Base-by-base conservation (phyloP, 2,888 invertebrate genomes). In the Allacma fusca region DNA sequence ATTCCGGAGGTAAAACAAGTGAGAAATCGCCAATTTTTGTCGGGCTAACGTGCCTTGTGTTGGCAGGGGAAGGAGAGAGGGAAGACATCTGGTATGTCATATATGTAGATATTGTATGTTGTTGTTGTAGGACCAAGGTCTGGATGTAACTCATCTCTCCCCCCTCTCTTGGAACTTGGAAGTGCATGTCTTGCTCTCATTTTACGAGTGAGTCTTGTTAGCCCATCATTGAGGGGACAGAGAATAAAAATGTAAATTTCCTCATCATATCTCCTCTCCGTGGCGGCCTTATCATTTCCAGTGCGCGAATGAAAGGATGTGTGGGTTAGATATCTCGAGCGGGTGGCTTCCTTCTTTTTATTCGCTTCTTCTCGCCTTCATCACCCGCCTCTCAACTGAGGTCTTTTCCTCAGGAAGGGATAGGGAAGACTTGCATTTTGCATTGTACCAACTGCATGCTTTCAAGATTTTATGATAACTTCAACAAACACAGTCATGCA, bases 1-100 rank as follows among this genome's bases (percentile, higher is more conserved):
- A 72, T 72, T 72, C 29, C 29, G 34, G 72, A 72, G 72, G 59
- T 57, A 72, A 72, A 72, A 72, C 72, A 72, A 72, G 72, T 72
- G 72, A 72, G 72, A 72, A 72, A 72, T 72, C 72, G 72, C 72
- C 59, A 72, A 59, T 72, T 72, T 72, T 72, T 57, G n/a, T 34
- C 72, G 28, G 19, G 50, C 19, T n/a, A 19, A 50, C 19, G 50
- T 50, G 19, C 26, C 72, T 57, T 50, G 50, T 50, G 50, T 50
- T 50, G 50, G 50, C 50, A 50, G 50, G 19, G 19, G 21, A 19
- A 26, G n/a, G 34, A 72, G 29, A 29, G 59, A 57, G 59, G 34
- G 23, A 57, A 72, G 34, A 28, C 72, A 72, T 72, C 72, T 72
- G 72, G 40, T 43, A 5, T 50, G 9, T 34, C 34, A 34, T 9